Evolutionary conservation across 2,888 invertebrate genomes (phyloP).

Genomic region (Cantharis flavilabris): DNA sequence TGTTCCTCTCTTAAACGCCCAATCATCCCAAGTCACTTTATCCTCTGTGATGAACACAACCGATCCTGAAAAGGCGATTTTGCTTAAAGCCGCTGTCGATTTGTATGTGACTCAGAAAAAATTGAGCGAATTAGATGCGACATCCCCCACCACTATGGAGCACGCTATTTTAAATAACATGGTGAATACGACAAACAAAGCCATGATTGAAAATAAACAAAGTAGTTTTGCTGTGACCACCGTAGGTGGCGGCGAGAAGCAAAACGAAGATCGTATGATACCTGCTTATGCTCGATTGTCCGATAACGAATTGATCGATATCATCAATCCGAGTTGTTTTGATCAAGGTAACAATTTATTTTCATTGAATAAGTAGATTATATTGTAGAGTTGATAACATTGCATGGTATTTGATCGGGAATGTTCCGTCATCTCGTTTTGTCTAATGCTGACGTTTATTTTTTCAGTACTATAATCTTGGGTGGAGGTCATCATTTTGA

Average conservation of each 20-base stretch:
- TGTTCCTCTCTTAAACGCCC: slow-evolving; percentile 30
- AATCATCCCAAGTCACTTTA: slow-evolving; percentile 31
- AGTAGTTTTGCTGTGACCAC: slow-evolving; percentile 52
- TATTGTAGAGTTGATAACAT: neutral
- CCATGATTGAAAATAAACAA: slow-evolving; percentile 57
- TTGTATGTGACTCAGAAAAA: slow-evolving; percentile 69
- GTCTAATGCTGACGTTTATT: slow-evolving; percentile 28
- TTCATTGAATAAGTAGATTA: slow-evolving; percentile 25
- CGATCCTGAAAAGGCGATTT: slow-evolving; percentile 74
- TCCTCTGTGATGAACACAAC: slow-evolving; percentile 60
- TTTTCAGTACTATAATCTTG: slow-evolving; percentile 35
- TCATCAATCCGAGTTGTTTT: slow-evolving; percentile 88
- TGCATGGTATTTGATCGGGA: neutral
- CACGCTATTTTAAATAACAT: slow-evolving; percentile 50
- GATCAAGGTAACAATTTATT: slow-evolving; percentile 69
- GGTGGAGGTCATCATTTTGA: slow-evolving; percentile 36
- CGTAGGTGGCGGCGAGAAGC: slow-evolving; percentile 58
- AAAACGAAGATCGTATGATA: slow-evolving; percentile 61
- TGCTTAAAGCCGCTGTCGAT: slow-evolving; percentile 74
- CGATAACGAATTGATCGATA: slow-evolving; percentile 84
- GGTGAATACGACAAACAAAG: slow-evolving; percentile 59
- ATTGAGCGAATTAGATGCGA: slow-evolving; percentile 55
- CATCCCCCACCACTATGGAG: slow-evolving; percentile 46
- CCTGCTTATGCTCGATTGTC: slow-evolving; percentile 82
- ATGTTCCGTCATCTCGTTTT: neutral